phyloP scores from a whole-genome alignment of 2,888 invertebrate species.

The Apamea anceps region DNA sequence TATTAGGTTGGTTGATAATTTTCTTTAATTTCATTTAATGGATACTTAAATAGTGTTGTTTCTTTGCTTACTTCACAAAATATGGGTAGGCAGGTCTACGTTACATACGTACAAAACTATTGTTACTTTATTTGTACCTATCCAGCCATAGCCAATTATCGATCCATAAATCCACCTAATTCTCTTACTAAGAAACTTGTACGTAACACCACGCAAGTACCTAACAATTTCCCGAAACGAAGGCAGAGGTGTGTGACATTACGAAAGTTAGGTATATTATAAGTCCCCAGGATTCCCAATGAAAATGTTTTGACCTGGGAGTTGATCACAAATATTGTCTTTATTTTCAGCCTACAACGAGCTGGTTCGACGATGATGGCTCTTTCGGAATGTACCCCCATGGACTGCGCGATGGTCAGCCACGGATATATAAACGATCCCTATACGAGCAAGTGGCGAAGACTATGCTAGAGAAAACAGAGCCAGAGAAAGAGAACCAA shows the following conservation, averaged over 20 bases:
- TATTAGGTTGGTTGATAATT: conserved; percentile 16
- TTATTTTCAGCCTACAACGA: conserved; percentile 80
- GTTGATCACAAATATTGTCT: neutral
- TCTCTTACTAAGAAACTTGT: neutral
- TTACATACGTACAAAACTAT: neutral
- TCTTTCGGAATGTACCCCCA: conserved; percentile 78
- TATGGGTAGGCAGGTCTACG: neutral
- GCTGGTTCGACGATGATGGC: conserved; percentile 84
- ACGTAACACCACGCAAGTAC: neutral
- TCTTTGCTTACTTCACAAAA: neutral
- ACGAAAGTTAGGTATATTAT: neutral
- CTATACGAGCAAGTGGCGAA: conserved; percentile 81
- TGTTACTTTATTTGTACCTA: neutral
- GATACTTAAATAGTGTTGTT: neutral
- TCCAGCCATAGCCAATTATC: neutral
- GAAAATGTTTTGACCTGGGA: neutral
- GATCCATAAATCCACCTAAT: neutral
- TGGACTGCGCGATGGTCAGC: conserved; percentile 78
- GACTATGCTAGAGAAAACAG: conserved; percentile 76
- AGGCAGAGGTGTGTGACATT: neutral
- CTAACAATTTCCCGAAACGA: neutral
- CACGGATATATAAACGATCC: conserved; percentile 87
- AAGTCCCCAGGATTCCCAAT: neutral
- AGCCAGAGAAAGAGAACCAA: conserved; percentile 67
- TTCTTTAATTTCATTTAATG: conserved; percentile 18